phyloP scores from a whole-genome alignment of 2,888 invertebrate species.

The Keiferia lycopersicella region DNA sequence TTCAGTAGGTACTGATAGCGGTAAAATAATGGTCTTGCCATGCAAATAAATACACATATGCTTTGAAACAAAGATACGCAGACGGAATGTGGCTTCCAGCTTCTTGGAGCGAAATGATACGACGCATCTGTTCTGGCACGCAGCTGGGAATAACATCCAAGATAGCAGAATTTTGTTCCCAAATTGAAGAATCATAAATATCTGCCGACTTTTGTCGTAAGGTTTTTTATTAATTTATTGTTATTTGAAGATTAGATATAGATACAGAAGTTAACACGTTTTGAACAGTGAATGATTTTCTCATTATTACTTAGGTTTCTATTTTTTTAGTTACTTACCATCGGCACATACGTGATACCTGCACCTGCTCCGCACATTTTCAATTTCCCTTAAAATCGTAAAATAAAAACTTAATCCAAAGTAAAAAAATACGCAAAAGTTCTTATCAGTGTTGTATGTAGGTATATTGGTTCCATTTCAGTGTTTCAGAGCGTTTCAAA shows the following conservation, averaged over 20 bases:
- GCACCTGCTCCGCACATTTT: no score
- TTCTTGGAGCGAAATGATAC: constrained; percentile 7
- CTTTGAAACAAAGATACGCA: not conserved
- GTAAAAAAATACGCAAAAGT: not conserved
- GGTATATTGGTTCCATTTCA: not conserved
- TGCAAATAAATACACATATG: not conserved
- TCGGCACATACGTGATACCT: no score
- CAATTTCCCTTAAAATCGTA: no score
- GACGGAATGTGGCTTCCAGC: not conserved
- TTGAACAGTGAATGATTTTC: no score
- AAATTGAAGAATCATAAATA: not conserved
- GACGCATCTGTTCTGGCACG: constrained; percentile 4
- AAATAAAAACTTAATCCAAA: not conserved
- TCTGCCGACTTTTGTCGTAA: not conserved
- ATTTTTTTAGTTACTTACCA: no score
- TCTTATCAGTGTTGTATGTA: not conserved
- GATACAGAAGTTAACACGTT: no score
- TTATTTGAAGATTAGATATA: no score
- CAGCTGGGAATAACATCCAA: not conserved
- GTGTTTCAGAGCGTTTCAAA: not conserved
- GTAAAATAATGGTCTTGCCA: not conserved
- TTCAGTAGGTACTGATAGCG: not conserved
- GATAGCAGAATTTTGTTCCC: no score
- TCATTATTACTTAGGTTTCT: no score
- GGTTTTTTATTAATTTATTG: no score